Conservation (phyloP, 2,113 vertebrate genomes). For the Sprattus sprattus region DNA sequence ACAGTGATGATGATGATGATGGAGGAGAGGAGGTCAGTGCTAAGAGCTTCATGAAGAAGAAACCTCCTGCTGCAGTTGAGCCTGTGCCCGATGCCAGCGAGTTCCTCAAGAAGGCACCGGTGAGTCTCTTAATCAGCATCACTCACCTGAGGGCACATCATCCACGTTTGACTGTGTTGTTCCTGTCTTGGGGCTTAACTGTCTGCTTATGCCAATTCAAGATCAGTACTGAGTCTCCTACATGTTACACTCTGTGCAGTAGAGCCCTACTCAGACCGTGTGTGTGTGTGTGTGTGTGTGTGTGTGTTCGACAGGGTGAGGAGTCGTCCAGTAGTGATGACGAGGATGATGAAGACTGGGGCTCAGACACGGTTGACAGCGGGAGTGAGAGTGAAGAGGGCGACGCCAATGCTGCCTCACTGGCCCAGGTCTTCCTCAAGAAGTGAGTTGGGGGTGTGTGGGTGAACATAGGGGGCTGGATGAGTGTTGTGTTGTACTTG, state of each 20-base stretch:
- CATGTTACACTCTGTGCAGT: no score
- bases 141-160: no score
- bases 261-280: no score
- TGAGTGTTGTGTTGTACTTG: no score
- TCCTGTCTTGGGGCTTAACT: no score
- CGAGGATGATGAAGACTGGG: constrained; percentile 82
- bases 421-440: constrained; percentile 83
- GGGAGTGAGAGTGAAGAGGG: constrained; percentile 81
- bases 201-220: no score
- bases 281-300: not conserved
- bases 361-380: constrained; percentile 74
- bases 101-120: constrained; percentile 80
- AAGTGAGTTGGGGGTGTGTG: constrained; percentile 67
- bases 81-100: constrained; percentile 71
- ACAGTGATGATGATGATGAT: constrained; percentile 65
- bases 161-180: no score
- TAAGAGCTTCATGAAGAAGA: constrained; percentile 83
- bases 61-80: constrained; percentile 68
- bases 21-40: constrained; percentile 68
- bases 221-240: no score
- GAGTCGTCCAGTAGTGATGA: constrained; percentile 79
- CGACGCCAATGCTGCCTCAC: constrained; percentile 70
- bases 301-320: constrained; percentile 62
- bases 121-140: constrained; percentile 57
- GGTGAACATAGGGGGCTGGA: not conserved